A percentile compares a stretch with the other conserved stretches of the same genome.
Evolutionary conservation across 2,888 invertebrate species (phyloP).

Genomic region (Spodoptera exigua): DNA sequence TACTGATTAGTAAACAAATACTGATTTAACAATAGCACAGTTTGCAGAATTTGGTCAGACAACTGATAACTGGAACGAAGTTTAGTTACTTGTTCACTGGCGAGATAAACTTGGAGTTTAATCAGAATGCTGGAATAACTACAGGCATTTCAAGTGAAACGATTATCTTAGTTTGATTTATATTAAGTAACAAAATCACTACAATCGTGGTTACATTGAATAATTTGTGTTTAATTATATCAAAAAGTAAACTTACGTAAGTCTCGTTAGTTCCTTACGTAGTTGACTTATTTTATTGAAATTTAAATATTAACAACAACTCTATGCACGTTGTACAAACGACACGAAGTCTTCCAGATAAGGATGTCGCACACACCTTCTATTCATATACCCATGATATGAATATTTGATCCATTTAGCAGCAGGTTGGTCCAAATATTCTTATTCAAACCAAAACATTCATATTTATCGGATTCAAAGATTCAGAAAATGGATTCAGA

Average conservation of each 20-base stretch:
- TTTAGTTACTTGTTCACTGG: slow-evolving; percentile 24
- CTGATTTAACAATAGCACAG: slow-evolving; percentile 5
- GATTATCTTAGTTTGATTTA: slow-evolving; percentile 10
- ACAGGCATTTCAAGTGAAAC: slow-evolving; percentile 9
- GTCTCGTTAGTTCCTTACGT: no score
- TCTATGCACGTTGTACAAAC: no score
- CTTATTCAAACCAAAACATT: slow-evolving; percentile 35
- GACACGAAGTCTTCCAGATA: no score
- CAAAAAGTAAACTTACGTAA: no score
- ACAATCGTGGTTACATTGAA: no score
- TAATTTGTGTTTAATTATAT: no score
- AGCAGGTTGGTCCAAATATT: slow-evolving; percentile 11
- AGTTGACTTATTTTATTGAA: no score
- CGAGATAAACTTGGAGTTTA: slow-evolving; percentile 19
- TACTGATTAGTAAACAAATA: slow-evolving; percentile 33
- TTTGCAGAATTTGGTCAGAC: slow-evolving; percentile 33
- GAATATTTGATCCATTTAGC: slow-evolving; percentile 4
- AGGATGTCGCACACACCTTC: background rate
- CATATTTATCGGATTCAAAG: slow-evolving; percentile 55
- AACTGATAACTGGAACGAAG: slow-evolving; percentile 30
- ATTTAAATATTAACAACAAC: no score
- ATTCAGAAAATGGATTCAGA: slow-evolving; percentile 64
- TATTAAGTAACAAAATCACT: slow-evolving; percentile 1
- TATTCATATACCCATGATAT: slow-evolving; percentile 3
- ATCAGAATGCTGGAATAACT: slow-evolving; percentile 13